phyloP scores from a whole-genome alignment of 2,888 invertebrate species.

The Dryobota labecula region DNA sequence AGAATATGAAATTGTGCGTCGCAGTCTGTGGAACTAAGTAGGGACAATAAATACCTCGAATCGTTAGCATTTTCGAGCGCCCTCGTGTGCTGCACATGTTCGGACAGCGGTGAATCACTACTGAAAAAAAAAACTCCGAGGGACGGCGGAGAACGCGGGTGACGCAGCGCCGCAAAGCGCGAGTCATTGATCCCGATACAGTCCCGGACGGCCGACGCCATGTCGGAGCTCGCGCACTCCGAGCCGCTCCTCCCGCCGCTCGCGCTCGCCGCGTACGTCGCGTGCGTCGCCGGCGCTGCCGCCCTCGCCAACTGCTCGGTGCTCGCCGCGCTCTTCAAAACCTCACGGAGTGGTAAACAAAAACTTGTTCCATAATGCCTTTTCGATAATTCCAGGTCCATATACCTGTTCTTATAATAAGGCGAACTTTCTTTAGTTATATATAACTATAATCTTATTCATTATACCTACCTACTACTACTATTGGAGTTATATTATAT shows the following conservation, averaged over 20 bases:
- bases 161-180: slow-evolving; percentile 84
- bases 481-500: background rate
- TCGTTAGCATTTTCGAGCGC: slow-evolving; percentile 72
- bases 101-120: slow-evolving; percentile 83
- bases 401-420: slow-evolving; percentile 1
- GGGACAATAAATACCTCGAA: slow-evolving; percentile 65
- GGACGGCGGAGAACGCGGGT: slow-evolving; percentile 83
- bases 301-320: slow-evolving; percentile 85
- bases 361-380: slow-evolving; percentile 46
- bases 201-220: slow-evolving; percentile 85
- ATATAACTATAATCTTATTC: slow-evolving; percentile 6
- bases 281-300: slow-evolving; percentile 85
- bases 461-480: background rate
- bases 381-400: slow-evolving; percentile 6
- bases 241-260: slow-evolving; percentile 83
- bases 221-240: slow-evolving; percentile 79
- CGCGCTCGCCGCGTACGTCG: slow-evolving; percentile 78
- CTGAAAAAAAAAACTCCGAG: slow-evolving; percentile 82
- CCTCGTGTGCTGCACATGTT: slow-evolving; percentile 83
- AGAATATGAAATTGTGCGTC: slow-evolving; percentile 53
- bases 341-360: slow-evolving; percentile 86
- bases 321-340: slow-evolving; percentile 83
- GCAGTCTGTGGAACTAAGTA: slow-evolving; percentile 37
- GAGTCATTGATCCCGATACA: slow-evolving; percentile 89
- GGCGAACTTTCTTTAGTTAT: slow-evolving; percentile 18